Evolutionary conservation across 2,888 invertebrate species (phyloP).

Genomic region (Trypoxylon attenuatum): DNA sequence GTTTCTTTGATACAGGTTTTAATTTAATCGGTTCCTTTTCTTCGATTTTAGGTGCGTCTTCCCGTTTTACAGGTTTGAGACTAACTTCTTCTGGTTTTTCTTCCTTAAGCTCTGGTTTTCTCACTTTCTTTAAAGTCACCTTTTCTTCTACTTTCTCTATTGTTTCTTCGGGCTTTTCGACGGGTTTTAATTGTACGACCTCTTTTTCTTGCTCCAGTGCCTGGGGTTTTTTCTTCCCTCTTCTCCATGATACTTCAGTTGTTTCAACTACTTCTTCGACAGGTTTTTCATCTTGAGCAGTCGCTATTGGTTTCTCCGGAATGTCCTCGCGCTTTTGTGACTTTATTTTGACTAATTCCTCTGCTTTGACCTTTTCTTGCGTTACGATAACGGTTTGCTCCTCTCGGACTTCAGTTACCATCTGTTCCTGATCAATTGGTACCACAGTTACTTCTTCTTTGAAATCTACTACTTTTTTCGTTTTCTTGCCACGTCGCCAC

Average conservation of each 20-base stretch:
- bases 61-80: constrained; percentile 63
- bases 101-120: constrained; percentile 42
- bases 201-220: constrained; percentile 63
- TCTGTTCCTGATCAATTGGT: constrained; percentile 68
- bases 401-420: constrained; percentile 64
- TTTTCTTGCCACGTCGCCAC: constrained; percentile 65
- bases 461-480: constrained; percentile 67
- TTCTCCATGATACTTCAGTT: constrained; percentile 64
- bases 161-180: constrained; percentile 62
- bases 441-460: constrained; percentile 67
- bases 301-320: not conserved
- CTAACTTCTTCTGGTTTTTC: constrained; percentile 58
- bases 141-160: constrained; percentile 58
- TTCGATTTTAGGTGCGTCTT: constrained; percentile 56
- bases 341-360: constrained; percentile 34
- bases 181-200: constrained; percentile 69
- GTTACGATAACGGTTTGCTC: constrained; percentile 64
- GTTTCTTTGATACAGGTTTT: constrained; percentile 47
- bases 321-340: constrained; percentile 32
- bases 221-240: constrained; percentile 52
- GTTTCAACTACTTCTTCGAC: constrained; percentile 51
- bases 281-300: constrained; percentile 43
- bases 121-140: constrained; percentile 72
- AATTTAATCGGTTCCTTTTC: constrained; percentile 44
- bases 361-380: constrained; percentile 24